Evolutionary conservation across 2,113 vertebrate species (phyloP).

Genomic region (Romanogobio albipinnatus): DNA sequence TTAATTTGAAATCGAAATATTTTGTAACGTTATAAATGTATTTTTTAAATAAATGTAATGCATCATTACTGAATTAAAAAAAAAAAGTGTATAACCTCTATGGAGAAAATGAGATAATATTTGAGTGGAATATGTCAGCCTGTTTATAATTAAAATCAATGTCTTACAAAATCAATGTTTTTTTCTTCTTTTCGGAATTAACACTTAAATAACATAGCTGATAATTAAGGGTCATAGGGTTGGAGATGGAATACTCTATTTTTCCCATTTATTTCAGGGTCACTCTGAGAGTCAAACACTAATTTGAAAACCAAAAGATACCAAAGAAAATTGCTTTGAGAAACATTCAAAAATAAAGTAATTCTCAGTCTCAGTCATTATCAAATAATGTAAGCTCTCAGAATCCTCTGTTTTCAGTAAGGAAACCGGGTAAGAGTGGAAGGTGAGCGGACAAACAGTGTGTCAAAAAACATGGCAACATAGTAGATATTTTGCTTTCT

Average conservation of each 20-base stretch:
- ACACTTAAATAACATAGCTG: not conserved
- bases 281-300: not conserved
- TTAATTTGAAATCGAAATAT: no score
- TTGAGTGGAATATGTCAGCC: not conserved
- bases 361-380: not conserved
- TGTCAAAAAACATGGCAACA: not conserved
- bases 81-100: not conserved
- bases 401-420: not conserved
- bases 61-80: not conserved
- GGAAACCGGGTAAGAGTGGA: no score
- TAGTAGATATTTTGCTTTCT: not conserved
- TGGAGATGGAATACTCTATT: not conserved
- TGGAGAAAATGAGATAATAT: not conserved
- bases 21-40: no score
- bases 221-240: conserved; percentile 42
- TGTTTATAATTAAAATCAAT: conserved; percentile 74
- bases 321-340: conserved; percentile 20
- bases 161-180: conserved; percentile 71
- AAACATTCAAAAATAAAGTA: not conserved
- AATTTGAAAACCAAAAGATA: not conserved
- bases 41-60: not conserved
- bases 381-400: conserved; percentile 9
- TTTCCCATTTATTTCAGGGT: not conserved
- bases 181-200: conserved; percentile 56
- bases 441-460: not conserved